Base-by-base conservation (phyloP, 2,797 vertebrate genomes). In the Siniperca scherzeri region DNA sequence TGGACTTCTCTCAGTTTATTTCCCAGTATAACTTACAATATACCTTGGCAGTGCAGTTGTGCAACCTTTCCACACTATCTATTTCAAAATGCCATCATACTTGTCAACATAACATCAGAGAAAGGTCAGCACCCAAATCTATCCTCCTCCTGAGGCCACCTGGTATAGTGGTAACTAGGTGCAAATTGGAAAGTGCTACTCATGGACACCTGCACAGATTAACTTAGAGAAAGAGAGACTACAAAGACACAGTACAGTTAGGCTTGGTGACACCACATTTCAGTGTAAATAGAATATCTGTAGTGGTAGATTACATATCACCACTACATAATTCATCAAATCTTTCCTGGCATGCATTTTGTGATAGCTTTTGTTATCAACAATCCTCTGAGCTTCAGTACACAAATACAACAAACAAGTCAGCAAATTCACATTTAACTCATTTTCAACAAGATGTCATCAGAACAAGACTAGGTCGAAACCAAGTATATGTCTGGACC, bases 41-140 rank as follows among this genome's bases (percentile, higher is more conserved):
- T 75, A 84, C 60, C 86, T 89, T 72, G 70, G 59, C 74, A 70
- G 62, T 77, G 87, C 74, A 83, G 90, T 84, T 86, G 81, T 81
- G 76, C 87, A 93, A 91, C 87, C 88, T 93, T 93, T 92, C 87
- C 82, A 84, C 77, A 83, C 72, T 90, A 87, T 92, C 88, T 92
- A 91, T 94, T 95, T 94, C 87, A 91, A 94, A 95, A 94, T 94
- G 90, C 91, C 88, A 94, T 95, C 94, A 92, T 89, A 93, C 91
- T 93, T 92, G 93, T 95, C 94, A 95, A 94, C 91, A 94, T 92
- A 94, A 92, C 91, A 93, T 94, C 91, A 94, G 88, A 91, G 88
- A 86, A 90, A 93, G 95, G 95, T 96, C 94, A 94, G 69, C 80
- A 94, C 94, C 94, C 87, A 93, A 96, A 96, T 96, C 91, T 95